Percentiles rank a stretch among this genome's conserved stretches.
phyloP scores from a whole-genome alignment of 2,888 invertebrate species.

The Poecilobothrus nobilitatus region DNA sequence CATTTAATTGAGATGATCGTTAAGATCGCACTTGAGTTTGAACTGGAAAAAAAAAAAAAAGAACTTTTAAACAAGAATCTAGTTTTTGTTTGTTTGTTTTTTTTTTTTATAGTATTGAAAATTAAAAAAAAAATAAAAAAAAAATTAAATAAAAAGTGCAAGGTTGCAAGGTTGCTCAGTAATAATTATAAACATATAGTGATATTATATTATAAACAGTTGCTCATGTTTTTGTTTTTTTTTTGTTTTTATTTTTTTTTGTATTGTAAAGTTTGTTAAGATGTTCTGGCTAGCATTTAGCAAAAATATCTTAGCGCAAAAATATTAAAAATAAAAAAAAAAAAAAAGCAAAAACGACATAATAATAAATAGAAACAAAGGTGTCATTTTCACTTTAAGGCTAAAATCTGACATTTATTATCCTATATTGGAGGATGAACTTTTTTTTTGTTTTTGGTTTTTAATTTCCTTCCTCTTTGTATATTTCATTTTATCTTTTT shows the following conservation, averaged over 20 bases:
- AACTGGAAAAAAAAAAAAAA: not conserved
- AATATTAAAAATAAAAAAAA: not conserved
- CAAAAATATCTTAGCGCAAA: no score
- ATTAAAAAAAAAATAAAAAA: not conserved
- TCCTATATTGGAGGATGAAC: not conserved
- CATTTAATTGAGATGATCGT: not conserved
- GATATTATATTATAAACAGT: not conserved
- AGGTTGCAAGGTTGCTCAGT: not conserved
- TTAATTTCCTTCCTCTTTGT: no score
- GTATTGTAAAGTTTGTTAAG: no score
- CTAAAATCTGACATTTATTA: slow-evolving; percentile 2
- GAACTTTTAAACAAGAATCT: not conserved
- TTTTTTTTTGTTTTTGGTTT: no score
- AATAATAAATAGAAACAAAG: not conserved
- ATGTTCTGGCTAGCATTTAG: no score
- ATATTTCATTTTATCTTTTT: no score
- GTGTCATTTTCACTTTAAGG: not conserved
- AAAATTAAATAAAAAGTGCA: not conserved
- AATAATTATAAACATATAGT: not conserved
- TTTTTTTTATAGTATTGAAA: no score
- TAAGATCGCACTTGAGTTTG: not conserved
- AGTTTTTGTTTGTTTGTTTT: no score
- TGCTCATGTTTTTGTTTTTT: no score
- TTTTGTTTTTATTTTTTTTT: no score
- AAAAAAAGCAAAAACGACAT: not conserved